These are phyloP conservation scores for Malacoraja senta DNA, from an alignment of 2,797 vertebrate species.

Conservation along the genomic window DNA sequence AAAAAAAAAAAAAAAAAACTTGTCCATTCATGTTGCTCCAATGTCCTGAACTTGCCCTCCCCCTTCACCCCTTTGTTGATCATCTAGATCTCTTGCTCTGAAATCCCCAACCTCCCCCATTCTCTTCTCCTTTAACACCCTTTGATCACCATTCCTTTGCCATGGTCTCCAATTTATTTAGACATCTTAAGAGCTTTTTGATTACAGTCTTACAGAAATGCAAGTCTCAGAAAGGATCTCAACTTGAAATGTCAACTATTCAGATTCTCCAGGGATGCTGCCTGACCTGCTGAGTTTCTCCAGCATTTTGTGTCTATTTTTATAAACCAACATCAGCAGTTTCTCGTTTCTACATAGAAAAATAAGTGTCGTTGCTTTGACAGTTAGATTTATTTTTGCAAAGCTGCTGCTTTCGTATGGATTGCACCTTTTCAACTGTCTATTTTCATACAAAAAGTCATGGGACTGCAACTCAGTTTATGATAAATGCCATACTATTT, in stretches of 20 bases:
- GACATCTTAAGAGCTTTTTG: not conserved
- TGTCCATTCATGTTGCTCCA: not conserved
- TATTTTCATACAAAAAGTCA: not conserved
- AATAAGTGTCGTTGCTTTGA: too few relatives aligned
- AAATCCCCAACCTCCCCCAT: not conserved
- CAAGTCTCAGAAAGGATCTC: not conserved
- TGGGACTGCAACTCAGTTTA: not conserved
- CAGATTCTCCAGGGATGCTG: too few relatives aligned
- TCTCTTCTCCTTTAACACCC: not conserved
- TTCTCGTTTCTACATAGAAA: too few relatives aligned
- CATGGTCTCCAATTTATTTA: too few relatives aligned
- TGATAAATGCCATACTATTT: not conserved
- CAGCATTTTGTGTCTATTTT: too few relatives aligned
- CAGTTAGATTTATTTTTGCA: not conserved
- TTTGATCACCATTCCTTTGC: not conserved
- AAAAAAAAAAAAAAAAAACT: too few relatives aligned
- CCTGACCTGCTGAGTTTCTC: too few relatives aligned
- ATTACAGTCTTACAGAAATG: not conserved
- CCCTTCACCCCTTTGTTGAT: not conserved
- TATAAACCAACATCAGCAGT: too few relatives aligned
- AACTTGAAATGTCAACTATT: too few relatives aligned
- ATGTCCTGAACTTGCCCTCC: not conserved
- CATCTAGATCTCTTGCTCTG: not conserved
- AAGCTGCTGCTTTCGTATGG: not conserved
- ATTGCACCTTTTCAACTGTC: conserved; percentile 11